phyloP scores from a whole-genome alignment of 92 coral and sea anemone species.

The Blastomussa wellsi region DNA sequence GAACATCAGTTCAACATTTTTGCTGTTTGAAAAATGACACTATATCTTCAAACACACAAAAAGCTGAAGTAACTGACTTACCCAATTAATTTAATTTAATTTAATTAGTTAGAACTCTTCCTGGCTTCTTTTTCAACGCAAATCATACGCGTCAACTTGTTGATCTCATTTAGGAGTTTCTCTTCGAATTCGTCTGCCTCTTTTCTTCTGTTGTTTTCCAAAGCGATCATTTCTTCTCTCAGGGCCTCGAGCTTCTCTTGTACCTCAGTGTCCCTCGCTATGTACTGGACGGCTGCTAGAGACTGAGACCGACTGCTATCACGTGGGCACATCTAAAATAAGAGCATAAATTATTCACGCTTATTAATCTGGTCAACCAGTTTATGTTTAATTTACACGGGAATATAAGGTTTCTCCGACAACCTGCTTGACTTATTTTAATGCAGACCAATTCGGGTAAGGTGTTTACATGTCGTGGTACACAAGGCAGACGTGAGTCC shows the following conservation, averaged over 20 bases:
- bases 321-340: slow-evolving; percentile 18
- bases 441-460: too few species aligned
- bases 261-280: background rate
- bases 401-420: too few species aligned
- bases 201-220: background rate
- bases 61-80: background rate
- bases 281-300: background rate
- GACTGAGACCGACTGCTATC: background rate
- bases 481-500: too few species aligned
- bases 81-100: background rate
- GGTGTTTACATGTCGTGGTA: too few species aligned
- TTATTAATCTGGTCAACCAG: background rate
- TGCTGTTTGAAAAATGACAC: background rate
- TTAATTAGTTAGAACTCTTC: background rate
- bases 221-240: background rate
- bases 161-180: background rate
- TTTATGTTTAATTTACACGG: too few species aligned
- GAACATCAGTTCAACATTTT: background rate
- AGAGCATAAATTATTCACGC: background rate
- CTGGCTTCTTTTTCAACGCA: background rate
- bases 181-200: background rate
- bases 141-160: background rate
- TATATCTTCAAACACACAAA: background rate
- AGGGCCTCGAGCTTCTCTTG: background rate
- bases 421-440: too few species aligned